These are phyloP conservation scores for Psammodynastes pulverulentus DNA, from an alignment of 2,113 vertebrate species.

Conservation along the genomic window DNA sequence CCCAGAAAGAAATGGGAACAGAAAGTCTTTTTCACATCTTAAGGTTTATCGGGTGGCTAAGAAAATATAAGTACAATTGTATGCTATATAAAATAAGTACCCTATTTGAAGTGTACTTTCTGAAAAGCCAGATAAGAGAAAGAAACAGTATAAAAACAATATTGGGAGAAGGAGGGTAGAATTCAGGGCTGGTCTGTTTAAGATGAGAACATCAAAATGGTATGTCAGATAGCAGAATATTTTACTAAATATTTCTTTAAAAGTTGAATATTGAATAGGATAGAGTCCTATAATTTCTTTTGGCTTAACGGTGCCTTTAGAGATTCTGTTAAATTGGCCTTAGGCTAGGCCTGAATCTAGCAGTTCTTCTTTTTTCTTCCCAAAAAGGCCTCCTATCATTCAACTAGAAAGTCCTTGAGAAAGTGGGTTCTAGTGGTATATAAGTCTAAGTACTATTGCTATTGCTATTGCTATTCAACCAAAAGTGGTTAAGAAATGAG, in stretches of 20 bases:
- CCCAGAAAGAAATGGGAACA: not conserved
- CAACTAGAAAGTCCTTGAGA: not conserved
- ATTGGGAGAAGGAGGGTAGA: not conserved
- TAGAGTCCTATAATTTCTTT: not conserved
- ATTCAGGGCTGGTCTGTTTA: not conserved
- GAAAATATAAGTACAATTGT: not conserved
- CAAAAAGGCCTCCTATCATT: not conserved
- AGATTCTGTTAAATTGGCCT: not conserved
- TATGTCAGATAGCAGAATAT: not conserved
- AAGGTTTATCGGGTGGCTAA: not conserved
- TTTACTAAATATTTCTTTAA: not conserved
- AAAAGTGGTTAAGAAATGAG: not conserved
- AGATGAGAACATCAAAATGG: not conserved
- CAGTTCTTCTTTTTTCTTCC: not conserved
- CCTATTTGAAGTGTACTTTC: not conserved
- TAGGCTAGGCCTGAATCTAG: not conserved
- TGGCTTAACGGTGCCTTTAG: not conserved
- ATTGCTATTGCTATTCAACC: too few species aligned
- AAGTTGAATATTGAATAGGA: not conserved
- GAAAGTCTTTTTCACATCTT: not conserved
- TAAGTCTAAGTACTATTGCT: too few species aligned
- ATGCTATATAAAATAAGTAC: not conserved
- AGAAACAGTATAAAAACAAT: not conserved
- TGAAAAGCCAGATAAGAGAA: not conserved
- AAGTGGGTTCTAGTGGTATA: too few species aligned